Base-by-base conservation (phyloP, 2,797 vertebrate genomes). In the Heteromormyrus szaboi region DNA sequence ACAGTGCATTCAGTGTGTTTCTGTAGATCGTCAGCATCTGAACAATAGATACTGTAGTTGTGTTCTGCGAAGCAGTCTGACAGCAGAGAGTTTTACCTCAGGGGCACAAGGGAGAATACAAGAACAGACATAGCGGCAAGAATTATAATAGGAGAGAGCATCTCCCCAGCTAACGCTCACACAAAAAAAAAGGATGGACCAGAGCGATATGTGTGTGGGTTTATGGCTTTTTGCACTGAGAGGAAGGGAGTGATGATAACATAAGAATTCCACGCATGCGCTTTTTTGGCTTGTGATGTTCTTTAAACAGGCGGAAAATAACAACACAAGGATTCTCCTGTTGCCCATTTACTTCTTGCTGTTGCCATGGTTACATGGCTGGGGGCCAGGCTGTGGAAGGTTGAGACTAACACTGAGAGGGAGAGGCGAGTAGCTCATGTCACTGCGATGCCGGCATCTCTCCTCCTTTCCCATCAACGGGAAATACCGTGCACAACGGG, bases 341-440 rank as follows among this genome's bases (percentile, higher is more conserved):
- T 86, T 88, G 88, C 89, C 88, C 91, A 88, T 87, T 68, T 79
- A 90, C 88, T 89, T 91, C 87, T 86, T 68, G 56, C 83, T 84
- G 92, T 93, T 90, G 68, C 92, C 87, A 93, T 93, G 92, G 93
- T 92, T 91, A 93, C 92, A 12, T 91, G 88, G 91, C 92, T 87
- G 72, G 91, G 88, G 90, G 91, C 91, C 91, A 92, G 90, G 84
- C 90, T 88, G 88, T 91, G 93, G 81, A 90, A 92, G 91, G 87
- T 90, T 89, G 89, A 90, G 88, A 87, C 88, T 65, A 88, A 88
- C 88, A 90, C 90, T 56, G 89, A 91, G 88, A 88, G 90, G 90
- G 81, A 86, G 56, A 85, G 72, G 90, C 17, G 1, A 54, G 14
- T 53, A 51, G 86, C 90, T 89, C 87, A 84, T 33, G 88, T 89